Percentiles rank a stretch among this genome's conserved stretches.
These are phyloP conservation scores for Palaemon carinicauda DNA, from an alignment of 1,140 invertebrate species.

Conservation along the genomic window DNA sequence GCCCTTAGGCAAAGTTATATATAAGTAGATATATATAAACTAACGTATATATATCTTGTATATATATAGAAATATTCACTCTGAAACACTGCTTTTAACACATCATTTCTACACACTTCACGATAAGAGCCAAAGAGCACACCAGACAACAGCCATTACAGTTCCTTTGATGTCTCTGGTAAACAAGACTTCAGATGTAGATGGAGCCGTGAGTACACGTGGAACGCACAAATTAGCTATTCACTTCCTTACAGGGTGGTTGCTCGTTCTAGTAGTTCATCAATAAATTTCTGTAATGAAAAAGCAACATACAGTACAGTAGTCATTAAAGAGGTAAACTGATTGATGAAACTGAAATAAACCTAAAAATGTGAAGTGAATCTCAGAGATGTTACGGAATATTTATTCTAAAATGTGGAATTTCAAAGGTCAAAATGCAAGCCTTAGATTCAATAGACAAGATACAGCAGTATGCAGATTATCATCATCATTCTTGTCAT, in stretches of 20 bases:
- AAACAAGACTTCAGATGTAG: conserved; percentile 28
- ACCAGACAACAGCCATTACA: neutral
- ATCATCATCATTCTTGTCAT: too few species aligned
- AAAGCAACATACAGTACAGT: conserved; percentile 57
- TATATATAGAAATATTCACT: conserved; percentile 12
- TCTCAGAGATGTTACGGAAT: too few species aligned
- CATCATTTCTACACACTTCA: neutral
- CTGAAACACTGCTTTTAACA: conserved; percentile 2
- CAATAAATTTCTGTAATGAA: conserved; percentile 84
- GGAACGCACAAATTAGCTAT: conserved; percentile 45
- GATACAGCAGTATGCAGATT: too few species aligned
- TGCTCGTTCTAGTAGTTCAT: conserved; percentile 85
- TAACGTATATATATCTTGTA: too few species aligned
- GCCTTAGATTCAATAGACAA: too few species aligned
- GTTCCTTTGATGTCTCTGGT: neutral
- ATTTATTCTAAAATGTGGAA: too few species aligned
- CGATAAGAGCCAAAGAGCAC: conserved; percentile 16
- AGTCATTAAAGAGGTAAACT: neutral
- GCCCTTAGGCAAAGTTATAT: neutral
- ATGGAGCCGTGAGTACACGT: conserved; percentile 47
- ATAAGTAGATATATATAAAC: too few species aligned
- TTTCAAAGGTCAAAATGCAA: too few species aligned
- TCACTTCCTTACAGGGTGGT: conserved; percentile 77
- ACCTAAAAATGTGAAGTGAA: too few species aligned
- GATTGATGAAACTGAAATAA: too few species aligned